Percentiles rank a stretch among this genome's conserved stretches.
Evolutionary conservation across 2,888 invertebrate genomes (phyloP).

Genomic region (Micoletzkya japonica): DNA sequence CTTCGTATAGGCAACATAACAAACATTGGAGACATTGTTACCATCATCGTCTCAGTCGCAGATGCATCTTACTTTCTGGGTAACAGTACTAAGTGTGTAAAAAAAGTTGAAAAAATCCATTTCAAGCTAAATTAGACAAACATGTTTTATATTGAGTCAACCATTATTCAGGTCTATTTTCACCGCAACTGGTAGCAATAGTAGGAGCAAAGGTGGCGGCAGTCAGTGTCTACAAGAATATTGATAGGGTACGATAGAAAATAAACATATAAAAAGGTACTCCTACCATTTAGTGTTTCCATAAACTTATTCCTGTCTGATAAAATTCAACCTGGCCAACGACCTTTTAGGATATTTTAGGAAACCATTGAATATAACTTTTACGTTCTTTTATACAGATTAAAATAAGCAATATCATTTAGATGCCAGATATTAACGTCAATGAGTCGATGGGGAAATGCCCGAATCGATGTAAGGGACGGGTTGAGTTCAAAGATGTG

Average conservation of each 20-base stretch:
- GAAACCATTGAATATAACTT: too few relatives aligned
- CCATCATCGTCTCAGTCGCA: slow-evolving; percentile 49
- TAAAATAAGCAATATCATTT: too few relatives aligned
- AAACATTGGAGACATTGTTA: slow-evolving; percentile 52
- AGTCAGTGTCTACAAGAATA: slow-evolving; percentile 52
- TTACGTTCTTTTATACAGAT: too few relatives aligned
- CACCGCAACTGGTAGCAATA: slow-evolving; percentile 55
- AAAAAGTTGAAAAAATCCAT: not conserved
- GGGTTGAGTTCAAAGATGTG: slow-evolving; percentile 52
- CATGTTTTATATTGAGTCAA: too few relatives aligned
- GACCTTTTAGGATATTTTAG: too few relatives aligned
- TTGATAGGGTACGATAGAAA: slow-evolving; percentile 51
- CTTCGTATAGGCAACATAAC: slow-evolving; percentile 44
- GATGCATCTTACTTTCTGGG: slow-evolving; percentile 30
- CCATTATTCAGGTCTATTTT: slow-evolving; percentile 52
- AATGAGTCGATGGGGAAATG: slow-evolving; percentile 41
- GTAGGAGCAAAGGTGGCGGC: slow-evolving; percentile 58
- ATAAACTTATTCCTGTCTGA: too few relatives aligned
- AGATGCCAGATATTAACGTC: slow-evolving; percentile 41
- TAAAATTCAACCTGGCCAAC: too few relatives aligned
- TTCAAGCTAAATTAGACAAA: too few relatives aligned
- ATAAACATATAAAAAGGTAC: too few relatives aligned
- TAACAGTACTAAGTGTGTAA: not conserved
- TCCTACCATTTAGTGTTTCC: too few relatives aligned
- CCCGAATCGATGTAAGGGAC: slow-evolving; percentile 32